These are phyloP conservation scores for Lordiphosa fenestrarum DNA, from an alignment of 2,888 invertebrate species.

Conservation along the genomic window DNA sequence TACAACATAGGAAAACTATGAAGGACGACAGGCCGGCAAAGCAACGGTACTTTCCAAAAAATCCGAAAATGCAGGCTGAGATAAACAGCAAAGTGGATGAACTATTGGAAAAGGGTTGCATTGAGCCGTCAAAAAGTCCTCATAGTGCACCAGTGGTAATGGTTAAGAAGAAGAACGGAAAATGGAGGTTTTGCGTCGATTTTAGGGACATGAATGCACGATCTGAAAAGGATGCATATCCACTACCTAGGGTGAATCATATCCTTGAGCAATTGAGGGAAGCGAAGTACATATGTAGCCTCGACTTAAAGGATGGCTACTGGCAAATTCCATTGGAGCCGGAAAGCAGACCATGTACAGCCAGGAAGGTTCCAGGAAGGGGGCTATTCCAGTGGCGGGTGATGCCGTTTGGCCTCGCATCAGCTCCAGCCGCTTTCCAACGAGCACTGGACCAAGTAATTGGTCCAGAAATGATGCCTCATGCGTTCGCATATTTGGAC, in stretches of 20 bases:
- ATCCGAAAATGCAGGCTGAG: no score
- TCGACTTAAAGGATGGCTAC: background rate
- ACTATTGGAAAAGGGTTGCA: background rate
- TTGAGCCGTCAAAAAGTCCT: background rate
- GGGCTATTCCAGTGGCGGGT: background rate
- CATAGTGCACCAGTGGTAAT: background rate
- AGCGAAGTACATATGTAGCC: no score
- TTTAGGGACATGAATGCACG: background rate
- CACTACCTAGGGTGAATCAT: no score
- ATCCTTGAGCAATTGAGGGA: no score
- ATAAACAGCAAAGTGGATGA: no score
- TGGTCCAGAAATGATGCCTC: background rate
- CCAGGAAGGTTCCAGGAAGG: background rate
- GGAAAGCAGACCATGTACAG: background rate
- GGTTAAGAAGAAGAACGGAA: background rate
- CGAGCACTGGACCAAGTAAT: background rate
- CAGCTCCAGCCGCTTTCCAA: background rate
- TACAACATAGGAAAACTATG: no score
- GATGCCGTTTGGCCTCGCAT: background rate
- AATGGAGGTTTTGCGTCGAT: background rate
- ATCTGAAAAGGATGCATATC: background rate
- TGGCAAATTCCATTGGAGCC: background rate
- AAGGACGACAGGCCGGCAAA: no score
- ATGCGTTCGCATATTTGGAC: background rate
- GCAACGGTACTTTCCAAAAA: no score